phyloP scores from a whole-genome alignment of 2,797 vertebrate genomes.

The Aplochiton taeniatus region DNA sequence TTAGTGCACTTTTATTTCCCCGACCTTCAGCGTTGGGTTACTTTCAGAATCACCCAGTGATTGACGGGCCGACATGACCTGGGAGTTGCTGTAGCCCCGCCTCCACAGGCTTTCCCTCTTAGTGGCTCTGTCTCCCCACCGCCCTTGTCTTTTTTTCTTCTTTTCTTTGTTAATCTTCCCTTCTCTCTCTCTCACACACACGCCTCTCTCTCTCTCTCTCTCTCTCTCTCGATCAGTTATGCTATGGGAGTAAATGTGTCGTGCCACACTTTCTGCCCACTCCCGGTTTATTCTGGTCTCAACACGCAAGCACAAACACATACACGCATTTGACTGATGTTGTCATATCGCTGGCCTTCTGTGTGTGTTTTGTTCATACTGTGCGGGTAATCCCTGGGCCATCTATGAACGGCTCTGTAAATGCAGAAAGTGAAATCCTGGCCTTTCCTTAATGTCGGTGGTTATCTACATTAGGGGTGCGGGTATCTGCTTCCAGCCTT shows the following conservation, averaged over 20 bases:
- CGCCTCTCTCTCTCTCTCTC: neutral
- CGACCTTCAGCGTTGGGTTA: neutral
- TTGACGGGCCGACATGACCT: neutral
- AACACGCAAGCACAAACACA: neutral
- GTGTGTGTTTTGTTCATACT: neutral
- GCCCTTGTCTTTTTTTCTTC: neutral
- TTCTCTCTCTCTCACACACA: neutral
- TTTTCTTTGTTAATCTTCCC: neutral
- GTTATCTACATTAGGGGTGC: neutral
- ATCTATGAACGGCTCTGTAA: neutral
- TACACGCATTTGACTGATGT: neutral
- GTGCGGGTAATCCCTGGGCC: neutral
- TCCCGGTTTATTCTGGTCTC: slow-evolving; percentile 8
- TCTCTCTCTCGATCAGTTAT: neutral
- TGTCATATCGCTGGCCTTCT: neutral
- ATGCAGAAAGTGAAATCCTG: neutral
- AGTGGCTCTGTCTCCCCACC: neutral
- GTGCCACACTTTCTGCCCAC: slow-evolving; percentile 3
- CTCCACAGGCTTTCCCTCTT: neutral
- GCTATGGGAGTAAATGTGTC: neutral
- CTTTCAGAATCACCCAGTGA: neutral
- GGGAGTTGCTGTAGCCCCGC: neutral
- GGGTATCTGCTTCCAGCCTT: neutral
- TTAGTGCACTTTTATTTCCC: neutral
- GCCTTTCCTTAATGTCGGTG: neutral